Evolutionary conservation across 2,888 invertebrate genomes (phyloP).

Genomic region (Nemotelus pantherinus): DNA sequence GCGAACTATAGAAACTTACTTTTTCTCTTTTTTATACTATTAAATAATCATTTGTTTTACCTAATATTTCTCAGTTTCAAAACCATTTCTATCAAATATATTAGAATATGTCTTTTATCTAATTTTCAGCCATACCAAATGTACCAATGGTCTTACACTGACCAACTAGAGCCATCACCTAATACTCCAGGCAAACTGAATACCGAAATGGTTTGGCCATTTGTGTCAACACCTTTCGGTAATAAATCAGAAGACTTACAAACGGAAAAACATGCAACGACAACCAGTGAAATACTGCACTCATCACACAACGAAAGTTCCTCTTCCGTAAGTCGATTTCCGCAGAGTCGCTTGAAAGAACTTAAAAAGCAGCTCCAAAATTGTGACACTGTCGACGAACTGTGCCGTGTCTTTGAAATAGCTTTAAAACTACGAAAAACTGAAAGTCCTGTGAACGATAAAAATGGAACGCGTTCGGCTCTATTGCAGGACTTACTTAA

Average conservation of each 20-base stretch:
- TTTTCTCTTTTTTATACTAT: no score
- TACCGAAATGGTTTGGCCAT: slow-evolving; percentile 76
- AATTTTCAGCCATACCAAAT: slow-evolving; percentile 82
- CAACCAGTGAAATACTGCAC: slow-evolving; percentile 52
- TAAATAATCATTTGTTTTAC: no score
- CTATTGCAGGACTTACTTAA: slow-evolving; percentile 57
- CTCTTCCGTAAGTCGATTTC: background rate
- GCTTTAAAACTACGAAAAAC: slow-evolving; percentile 53
- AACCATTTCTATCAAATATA: no score
- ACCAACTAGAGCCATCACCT: slow-evolving; percentile 75
- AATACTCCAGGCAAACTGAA: slow-evolving; percentile 80
- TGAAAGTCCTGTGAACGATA: background rate
- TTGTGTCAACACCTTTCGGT: slow-evolving; percentile 62
- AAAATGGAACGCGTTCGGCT: background rate
- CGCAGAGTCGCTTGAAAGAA: slow-evolving; percentile 4
- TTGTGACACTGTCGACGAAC: slow-evolving; percentile 60
- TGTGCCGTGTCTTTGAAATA: slow-evolving; percentile 60
- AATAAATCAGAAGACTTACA: slow-evolving; percentile 52
- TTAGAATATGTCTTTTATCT: background rate
- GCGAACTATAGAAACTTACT: no score
- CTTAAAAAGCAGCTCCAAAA: slow-evolving; percentile 54
- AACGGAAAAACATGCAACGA: slow-evolving; percentile 7
- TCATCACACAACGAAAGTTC: slow-evolving; percentile 44
- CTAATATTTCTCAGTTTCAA: no score
- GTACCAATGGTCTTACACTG: slow-evolving; percentile 91